These are phyloP conservation scores for Scomber scombrus DNA, from an alignment of 2,113 vertebrate species.

Conservation along the genomic window DNA sequence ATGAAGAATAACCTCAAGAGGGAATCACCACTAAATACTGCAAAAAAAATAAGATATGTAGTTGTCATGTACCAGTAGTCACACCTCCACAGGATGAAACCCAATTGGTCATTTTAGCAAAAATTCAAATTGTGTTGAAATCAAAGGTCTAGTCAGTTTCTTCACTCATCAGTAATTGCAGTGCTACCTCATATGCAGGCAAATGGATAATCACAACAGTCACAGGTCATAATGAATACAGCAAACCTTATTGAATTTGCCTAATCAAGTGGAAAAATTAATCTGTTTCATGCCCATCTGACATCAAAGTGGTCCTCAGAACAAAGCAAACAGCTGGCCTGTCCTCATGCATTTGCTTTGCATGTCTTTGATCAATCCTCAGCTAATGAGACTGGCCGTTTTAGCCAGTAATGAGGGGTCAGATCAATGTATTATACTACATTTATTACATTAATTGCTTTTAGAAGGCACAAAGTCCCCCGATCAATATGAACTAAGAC, in stretches of 20 bases:
- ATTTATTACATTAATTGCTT: slow-evolving; percentile 37
- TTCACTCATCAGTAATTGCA: slow-evolving; percentile 3
- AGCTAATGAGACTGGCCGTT: slow-evolving; percentile 47
- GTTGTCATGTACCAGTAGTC: neutral
- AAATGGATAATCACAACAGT: slow-evolving; percentile 24
- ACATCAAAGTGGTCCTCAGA: slow-evolving; percentile 74
- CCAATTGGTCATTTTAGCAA: neutral
- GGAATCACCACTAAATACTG: no score
- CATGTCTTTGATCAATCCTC: slow-evolving; percentile 70
- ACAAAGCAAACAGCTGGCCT: slow-evolving; percentile 72
- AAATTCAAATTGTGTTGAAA: neutral
- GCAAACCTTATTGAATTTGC: slow-evolving; percentile 28
- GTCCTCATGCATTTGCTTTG: slow-evolving; percentile 46
- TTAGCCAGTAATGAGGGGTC: slow-evolving; percentile 48
- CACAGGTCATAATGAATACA: slow-evolving; percentile 54
- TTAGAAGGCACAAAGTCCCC: slow-evolving; percentile 32
- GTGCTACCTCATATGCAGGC: neutral
- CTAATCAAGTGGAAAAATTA: slow-evolving; percentile 61
- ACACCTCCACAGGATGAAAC: neutral
- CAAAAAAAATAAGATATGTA: no score
- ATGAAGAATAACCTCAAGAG: neutral
- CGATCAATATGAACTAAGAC: slow-evolving; percentile 39
- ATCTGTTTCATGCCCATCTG: slow-evolving; percentile 47
- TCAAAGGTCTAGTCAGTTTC: slow-evolving; percentile 5
- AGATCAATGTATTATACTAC: slow-evolving; percentile 34